phyloP scores from a whole-genome alignment of 2,888 invertebrate genomes.

The Drosophila mimetica region DNA sequence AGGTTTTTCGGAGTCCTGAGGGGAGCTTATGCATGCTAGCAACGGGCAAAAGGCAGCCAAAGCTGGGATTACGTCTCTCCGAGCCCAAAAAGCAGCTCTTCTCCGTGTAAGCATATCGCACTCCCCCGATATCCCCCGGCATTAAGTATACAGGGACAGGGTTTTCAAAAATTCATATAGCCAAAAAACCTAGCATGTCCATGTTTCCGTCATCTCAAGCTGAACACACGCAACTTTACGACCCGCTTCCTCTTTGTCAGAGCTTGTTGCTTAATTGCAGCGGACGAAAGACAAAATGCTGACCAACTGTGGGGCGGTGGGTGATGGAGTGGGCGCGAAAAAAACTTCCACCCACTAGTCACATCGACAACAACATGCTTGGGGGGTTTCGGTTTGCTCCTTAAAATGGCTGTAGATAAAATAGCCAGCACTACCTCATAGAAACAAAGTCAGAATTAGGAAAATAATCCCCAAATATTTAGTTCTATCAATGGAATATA shows the following conservation, averaged over 20 bases:
- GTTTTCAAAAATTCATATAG: constrained; percentile 61
- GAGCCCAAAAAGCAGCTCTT: constrained; percentile 36
- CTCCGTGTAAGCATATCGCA: constrained; percentile 17
- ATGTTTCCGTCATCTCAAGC: background rate
- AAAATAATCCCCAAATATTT: background rate
- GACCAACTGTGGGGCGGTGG: constrained; percentile 3
- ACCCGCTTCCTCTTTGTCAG: background rate
- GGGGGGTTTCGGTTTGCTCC: constrained; percentile 14
- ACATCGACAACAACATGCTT: constrained; percentile 3
- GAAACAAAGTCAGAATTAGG: background rate
- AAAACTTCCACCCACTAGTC: background rate
- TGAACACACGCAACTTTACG: constrained; percentile 35
- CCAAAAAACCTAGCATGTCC: constrained; percentile 49
- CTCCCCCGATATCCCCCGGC: constrained; percentile 13
- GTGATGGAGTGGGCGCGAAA: background rate
- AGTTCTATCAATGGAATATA: too few species aligned
- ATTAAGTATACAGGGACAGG: constrained; percentile 36
- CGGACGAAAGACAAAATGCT: constrained; percentile 24
- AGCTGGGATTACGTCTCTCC: constrained; percentile 57
- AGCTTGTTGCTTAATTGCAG: constrained; percentile 67
- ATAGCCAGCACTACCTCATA: background rate
- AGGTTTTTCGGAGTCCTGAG: constrained; percentile 13
- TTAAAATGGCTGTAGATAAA: background rate
- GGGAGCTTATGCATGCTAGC: constrained; percentile 55
- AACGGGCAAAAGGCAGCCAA: constrained; percentile 55